Evolutionary conservation across 2,113 vertebrate species (phyloP).

Genomic region (Notarius quadriscutis): DNA sequence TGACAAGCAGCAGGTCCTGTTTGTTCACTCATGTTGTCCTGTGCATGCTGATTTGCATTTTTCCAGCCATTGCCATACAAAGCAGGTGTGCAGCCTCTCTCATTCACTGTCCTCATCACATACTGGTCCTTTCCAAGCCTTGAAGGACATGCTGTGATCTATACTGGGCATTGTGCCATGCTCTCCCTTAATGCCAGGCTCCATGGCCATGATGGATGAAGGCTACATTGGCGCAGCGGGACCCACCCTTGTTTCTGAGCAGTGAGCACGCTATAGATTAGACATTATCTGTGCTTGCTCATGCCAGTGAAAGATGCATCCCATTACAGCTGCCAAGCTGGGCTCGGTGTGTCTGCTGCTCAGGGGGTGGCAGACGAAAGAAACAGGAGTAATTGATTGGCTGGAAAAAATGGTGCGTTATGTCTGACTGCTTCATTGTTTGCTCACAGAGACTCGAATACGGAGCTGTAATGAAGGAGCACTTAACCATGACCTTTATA

Average conservation of each 20-base stretch:
- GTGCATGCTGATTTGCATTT: slow-evolving; percentile 53
- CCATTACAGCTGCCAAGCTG: slow-evolving; percentile 36
- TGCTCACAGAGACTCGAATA: slow-evolving; percentile 41
- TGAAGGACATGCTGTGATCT: slow-evolving; percentile 41
- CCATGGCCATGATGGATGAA: slow-evolving; percentile 47
- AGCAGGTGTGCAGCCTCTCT: background rate
- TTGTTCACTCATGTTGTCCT: slow-evolving; percentile 47
- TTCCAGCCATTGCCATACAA: slow-evolving; percentile 11
- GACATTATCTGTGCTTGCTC: slow-evolving; percentile 47
- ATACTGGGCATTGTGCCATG: slow-evolving; percentile 14
- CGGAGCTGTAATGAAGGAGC: slow-evolving; percentile 36
- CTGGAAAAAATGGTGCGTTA: slow-evolving; percentile 35
- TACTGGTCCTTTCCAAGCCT: slow-evolving; percentile 5
- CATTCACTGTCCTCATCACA: slow-evolving; percentile 25
- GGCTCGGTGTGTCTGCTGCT: slow-evolving; percentile 21
- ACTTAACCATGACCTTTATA: slow-evolving; percentile 41
- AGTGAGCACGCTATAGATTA: slow-evolving; percentile 50
- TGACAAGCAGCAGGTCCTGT: slow-evolving; percentile 56
- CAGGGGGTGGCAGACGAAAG: slow-evolving; percentile 22
- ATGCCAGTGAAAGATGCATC: slow-evolving; percentile 35
- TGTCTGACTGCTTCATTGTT: slow-evolving; percentile 46
- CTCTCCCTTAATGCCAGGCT: slow-evolving; percentile 35
- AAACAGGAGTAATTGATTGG: slow-evolving; percentile 51
- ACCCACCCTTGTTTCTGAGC: slow-evolving; percentile 41
- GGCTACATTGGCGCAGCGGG: slow-evolving; percentile 26